Evolutionary conservation across 2,113 vertebrate species (phyloP), one percentile per base, ranked within the genome.

Genomic region (Capreolus pygargus): DNA sequence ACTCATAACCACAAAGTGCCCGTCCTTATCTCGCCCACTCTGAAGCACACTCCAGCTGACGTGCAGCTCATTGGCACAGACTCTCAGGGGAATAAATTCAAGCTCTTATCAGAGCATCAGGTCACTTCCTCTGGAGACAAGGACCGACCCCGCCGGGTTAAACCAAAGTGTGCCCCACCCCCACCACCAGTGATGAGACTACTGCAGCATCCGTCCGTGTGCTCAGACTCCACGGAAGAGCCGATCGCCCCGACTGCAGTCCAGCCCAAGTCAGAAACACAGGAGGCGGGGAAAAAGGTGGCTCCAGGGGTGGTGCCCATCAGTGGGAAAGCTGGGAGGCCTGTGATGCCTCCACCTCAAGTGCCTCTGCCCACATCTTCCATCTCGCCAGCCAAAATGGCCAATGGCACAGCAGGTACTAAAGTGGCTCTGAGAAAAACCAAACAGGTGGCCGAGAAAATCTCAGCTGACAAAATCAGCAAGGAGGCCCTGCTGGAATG

Each of bases 1-100:
- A 98, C 99, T 45, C 99, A 99, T 98, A 99, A 99, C 98, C 99
- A 99, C 99, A 99, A 99, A 99, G 99, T 99, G 98, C 99, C 99
- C 3, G 99, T 99, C 94, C 99, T 99, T 83, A 99, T 99, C 98
- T 99, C 99, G 15, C 99, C 99, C 91, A 99, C 99, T 50, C 98
- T 99, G 96, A 99, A 99, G 98, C 99, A 99, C 98, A 99, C 99
- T 98, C 99, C 99, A 55, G 99, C 99, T 5, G 99, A 99, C 0
- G 99, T 99, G 97, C 99, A 99, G 98, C 99, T 99, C 88, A 99
- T 99, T 55, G 99, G 99, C 94, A 99, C 99, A 94, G 99, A 99
- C 99, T 99, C 99, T 99, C 99, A 99, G 99, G 99, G 99, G 98
- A 99, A 99, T 98, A 99, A 99, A 95, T 99, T 99, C 98, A 99